Percentiles rank a stretch among this genome's conserved stretches.
Evolutionary conservation across 2,888 invertebrate species (phyloP).

Genomic region (Yponomeuta sedellus): DNA sequence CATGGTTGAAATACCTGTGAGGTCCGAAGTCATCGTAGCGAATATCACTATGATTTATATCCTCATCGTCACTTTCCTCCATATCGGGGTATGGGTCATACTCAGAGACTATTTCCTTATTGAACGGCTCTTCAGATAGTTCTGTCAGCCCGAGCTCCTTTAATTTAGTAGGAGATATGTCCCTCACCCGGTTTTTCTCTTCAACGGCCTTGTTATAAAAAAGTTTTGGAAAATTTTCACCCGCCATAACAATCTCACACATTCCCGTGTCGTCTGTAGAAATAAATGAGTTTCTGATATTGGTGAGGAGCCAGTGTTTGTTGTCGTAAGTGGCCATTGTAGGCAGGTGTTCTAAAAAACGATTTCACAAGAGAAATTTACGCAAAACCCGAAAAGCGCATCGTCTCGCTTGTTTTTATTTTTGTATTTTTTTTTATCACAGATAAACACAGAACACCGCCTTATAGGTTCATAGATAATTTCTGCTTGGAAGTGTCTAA

Average conservation of each 20-base stretch:
- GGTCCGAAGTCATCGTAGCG: conserved; percentile 81
- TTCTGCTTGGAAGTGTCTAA: too few relatives aligned
- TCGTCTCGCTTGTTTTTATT: too few relatives aligned
- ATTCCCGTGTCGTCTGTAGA: conserved; percentile 96
- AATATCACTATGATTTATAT: conserved; percentile 81
- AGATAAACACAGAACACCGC: too few relatives aligned
- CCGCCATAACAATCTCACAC: conserved; percentile 94
- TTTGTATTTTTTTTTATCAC: too few relatives aligned
- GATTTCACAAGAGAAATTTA: neutral
- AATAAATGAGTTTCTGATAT: conserved; percentile 95
- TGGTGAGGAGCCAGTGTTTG: conserved; percentile 93
- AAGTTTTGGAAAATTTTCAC: conserved; percentile 84
- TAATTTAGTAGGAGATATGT: conserved; percentile 47
- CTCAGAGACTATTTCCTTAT: conserved; percentile 61
- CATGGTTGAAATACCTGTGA: conserved; percentile 48
- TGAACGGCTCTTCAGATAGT: conserved; percentile 50
- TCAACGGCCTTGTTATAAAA: conserved; percentile 65
- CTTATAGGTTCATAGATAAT: too few relatives aligned
- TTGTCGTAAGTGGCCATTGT: conserved; percentile 96
- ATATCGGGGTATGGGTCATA: conserved; percentile 85
- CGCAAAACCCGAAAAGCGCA: neutral
- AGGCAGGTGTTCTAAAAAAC: neutral
- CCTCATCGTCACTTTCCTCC: conserved; percentile 88
- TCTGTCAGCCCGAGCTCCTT: conserved; percentile 48
- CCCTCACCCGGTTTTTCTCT: conserved; percentile 52